Evolutionary conservation across 2,113 vertebrate genomes (phyloP).

Genomic region (Paradisaea rubra): DNA sequence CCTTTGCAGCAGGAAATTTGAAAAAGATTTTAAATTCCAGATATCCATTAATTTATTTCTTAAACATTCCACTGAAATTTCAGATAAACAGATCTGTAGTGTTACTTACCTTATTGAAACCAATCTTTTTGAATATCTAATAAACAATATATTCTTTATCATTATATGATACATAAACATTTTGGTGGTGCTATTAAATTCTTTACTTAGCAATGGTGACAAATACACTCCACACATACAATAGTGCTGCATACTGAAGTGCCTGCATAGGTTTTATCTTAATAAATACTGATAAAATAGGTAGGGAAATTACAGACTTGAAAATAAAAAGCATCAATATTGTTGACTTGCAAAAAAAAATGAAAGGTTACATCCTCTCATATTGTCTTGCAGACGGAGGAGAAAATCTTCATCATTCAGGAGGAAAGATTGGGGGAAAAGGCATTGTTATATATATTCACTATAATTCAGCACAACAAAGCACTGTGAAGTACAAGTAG

Average conservation of each 20-base stretch:
- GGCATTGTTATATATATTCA: neutral
- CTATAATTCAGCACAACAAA: conserved; percentile 4
- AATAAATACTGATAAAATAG: conserved; percentile 13
- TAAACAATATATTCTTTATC: neutral
- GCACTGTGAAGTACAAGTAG: neutral
- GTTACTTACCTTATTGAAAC: neutral
- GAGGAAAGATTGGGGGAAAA: neutral
- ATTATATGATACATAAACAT: neutral
- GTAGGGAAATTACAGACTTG: conserved; percentile 8
- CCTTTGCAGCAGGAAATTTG: neutral
- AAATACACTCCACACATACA: neutral
- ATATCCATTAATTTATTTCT: neutral
- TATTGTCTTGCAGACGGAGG: conserved; percentile 1
- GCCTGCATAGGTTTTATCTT: neutral
- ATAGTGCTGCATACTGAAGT: neutral
- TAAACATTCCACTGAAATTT: neutral
- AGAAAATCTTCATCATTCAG: neutral
- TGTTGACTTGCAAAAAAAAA: neutral
- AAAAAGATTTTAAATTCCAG: neutral
- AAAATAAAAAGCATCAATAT: conserved; percentile 27
- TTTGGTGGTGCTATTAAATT: neutral
- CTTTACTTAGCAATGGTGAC: neutral
- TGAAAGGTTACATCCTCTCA: neutral
- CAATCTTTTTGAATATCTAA: neutral
- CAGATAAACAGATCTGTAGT: neutral